Base-by-base conservation (phyloP, 2,888 invertebrate genomes). In the Coenonympha arcania region DNA sequence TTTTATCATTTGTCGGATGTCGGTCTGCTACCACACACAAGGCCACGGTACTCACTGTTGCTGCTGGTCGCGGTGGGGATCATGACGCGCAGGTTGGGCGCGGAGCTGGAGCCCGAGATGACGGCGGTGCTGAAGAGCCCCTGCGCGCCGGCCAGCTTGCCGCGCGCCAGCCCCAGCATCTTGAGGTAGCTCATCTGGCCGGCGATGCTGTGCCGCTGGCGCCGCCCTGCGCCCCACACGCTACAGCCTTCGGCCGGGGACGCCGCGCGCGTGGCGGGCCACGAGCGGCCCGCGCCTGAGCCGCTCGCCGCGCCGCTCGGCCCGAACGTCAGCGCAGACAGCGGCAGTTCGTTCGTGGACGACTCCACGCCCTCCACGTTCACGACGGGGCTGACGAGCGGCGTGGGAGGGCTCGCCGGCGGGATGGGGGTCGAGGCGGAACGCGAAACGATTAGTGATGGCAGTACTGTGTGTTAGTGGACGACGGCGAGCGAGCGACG, bases 121-220 rank as follows among this genome's bases (percentile, higher is more conserved):
- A 98, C 97, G 55, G 97, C 97, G 54, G 97, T 98, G 78, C 95
- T 95, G 90, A 98, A 97, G 63, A 98, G 90, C 56, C 95, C 94
- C 78, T 93, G 95, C 61, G 93, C 90, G 55, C 88, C 62, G 88
- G 91, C 65, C 91, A 91, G 76, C 68, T 87, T 85, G 62, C 79
- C 82, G 61, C 85, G 76, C 62, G 76, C 82, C 85, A 94, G 92
- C 71, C 93, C 93, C 88, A 94, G 90, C 91, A 94, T 91, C 91
- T 93, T 93, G 90, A 93, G 93, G 90, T 94, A 94, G 90, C 92
- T 94, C 93, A 94, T 93, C 92, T 95, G 95, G 89, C 95, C 95
- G 88, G 94, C 94, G 90, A 95, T 94, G 90, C 95, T 95, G 93
- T 95, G 95, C 87, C 95, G 93, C 89, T 95, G 95, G 87, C 93